Evolutionary conservation across 2,888 invertebrate genomes (phyloP), one percentile per base, ranked within the genome.

Genomic region (Nyleta sp.): DNA sequence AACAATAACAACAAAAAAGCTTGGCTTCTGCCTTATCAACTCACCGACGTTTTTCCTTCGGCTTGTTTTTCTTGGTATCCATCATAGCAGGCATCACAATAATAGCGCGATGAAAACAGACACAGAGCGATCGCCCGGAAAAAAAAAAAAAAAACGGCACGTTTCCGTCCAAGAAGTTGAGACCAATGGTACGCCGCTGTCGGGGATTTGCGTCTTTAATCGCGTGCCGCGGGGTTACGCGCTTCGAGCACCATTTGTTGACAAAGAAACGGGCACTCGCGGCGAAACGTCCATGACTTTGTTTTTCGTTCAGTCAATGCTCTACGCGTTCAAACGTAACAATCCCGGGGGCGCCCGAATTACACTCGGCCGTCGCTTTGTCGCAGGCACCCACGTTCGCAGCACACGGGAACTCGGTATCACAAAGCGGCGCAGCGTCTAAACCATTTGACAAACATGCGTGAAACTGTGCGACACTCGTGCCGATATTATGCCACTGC

Each of bases 31-130:
- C n/a, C n/a, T 2, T 28, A 6, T 8, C 3, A 17, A 42, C 46
- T 60, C 22, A 64, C 64, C 64, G 48, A 18, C 64, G 50, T 17
- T 72, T 72, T 55, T 62, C 71, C 18, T 72, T 62, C 0, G 53
- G 62, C n/a, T 72, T 72, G 11, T 40, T 72, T 40, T 48, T 72
- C 55, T 72, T 71, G 17, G 24, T 11, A 18, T 72, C 71, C 70
- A 70, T 70, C 2, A 11, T 55, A 18, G 24, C 13, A 2, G 7
- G 33, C 60, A 17, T 24, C 10, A 6, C 2, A 11, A 20, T 8
- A 35, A 20, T 18, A 40, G 10, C 22, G 8, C 4, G 8, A 13
- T 1, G 22, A 48, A 48, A 44, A 44, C 17, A 44, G 10, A 42
- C 11, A 1, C 10, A 22, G 42, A 8, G 4, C 8, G 28, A 8